phyloP scores from a whole-genome alignment of 2,113 vertebrate genomes.

The Eubucco bourcierii region DNA sequence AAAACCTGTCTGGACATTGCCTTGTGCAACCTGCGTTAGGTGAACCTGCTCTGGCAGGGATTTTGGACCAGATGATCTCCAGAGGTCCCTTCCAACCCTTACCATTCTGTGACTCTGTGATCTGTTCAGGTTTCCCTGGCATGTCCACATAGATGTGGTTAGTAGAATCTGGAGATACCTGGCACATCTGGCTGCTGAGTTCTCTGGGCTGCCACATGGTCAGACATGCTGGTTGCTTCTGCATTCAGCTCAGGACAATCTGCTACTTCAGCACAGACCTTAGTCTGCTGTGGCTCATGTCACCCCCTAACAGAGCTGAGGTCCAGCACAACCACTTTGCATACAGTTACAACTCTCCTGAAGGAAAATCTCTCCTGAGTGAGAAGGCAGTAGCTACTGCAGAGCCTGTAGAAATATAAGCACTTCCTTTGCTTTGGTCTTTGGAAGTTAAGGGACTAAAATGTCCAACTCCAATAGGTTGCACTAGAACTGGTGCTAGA shows the following conservation, averaged over 20 bases:
- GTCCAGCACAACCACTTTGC: background rate
- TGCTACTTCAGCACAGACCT: background rate
- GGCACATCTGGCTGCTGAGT: background rate
- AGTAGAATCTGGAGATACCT: background rate
- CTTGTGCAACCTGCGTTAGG: no score
- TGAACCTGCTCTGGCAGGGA: no score
- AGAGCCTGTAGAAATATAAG: background rate
- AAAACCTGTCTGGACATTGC: no score
- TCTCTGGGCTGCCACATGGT: background rate
- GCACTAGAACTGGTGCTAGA: background rate
- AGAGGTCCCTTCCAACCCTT: no score
- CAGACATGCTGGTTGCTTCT: background rate
- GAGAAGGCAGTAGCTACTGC: background rate
- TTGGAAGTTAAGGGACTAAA: background rate
- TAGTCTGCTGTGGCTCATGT: background rate
- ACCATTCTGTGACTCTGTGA: no score
- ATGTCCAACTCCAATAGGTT: background rate
- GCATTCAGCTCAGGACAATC: background rate
- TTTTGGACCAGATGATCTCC: no score
- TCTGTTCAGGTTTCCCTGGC: background rate
- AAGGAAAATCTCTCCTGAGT: background rate
- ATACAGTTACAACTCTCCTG: background rate
- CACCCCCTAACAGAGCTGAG: background rate
- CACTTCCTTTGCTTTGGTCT: background rate
- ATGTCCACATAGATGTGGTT: background rate